These are phyloP conservation scores for Chaenocephalus aceratus DNA, from an alignment of 2,113 vertebrate genomes.

Conservation along the genomic window DNA sequence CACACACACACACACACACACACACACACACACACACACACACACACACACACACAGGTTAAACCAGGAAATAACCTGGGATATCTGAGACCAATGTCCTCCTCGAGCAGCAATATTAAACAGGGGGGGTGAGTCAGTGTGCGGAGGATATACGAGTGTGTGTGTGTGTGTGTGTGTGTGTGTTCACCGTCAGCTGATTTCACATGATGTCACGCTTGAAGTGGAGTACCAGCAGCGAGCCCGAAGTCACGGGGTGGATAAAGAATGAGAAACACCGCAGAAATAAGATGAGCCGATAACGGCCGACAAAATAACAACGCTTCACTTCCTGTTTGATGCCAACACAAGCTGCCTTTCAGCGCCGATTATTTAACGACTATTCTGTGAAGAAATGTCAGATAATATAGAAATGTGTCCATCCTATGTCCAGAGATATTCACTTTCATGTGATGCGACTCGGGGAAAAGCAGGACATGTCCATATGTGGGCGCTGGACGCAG, in stretches of 20 bases:
- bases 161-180: too few species aligned
- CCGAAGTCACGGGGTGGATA: conserved; percentile 11
- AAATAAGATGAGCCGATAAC: too few species aligned
- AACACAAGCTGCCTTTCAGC: not conserved
- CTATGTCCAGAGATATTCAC: too few species aligned
- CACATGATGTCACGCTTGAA: not conserved
- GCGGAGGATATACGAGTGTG: not conserved
- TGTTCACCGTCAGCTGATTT: conserved; percentile 42
- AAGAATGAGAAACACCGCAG: too few species aligned
- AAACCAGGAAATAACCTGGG: conserved; percentile 20
- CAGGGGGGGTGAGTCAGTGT: not conserved
- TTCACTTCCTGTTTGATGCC: not conserved
- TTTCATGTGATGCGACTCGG: too few species aligned
- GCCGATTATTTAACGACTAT: too few species aligned
- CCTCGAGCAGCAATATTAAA: not conserved
- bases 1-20: too few species aligned
- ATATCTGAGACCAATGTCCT: not conserved
- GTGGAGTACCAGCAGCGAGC: not conserved
- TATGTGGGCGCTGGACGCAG: too few species aligned
- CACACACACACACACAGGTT: not conserved
- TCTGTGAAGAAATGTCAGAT: too few species aligned
- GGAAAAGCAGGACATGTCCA: too few species aligned
- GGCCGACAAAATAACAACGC: not conserved
- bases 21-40: too few species aligned
- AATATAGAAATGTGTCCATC: too few species aligned